Base-by-base conservation (phyloP, 2,113 vertebrate species). In the Cynopterus brachyotis region DNA sequence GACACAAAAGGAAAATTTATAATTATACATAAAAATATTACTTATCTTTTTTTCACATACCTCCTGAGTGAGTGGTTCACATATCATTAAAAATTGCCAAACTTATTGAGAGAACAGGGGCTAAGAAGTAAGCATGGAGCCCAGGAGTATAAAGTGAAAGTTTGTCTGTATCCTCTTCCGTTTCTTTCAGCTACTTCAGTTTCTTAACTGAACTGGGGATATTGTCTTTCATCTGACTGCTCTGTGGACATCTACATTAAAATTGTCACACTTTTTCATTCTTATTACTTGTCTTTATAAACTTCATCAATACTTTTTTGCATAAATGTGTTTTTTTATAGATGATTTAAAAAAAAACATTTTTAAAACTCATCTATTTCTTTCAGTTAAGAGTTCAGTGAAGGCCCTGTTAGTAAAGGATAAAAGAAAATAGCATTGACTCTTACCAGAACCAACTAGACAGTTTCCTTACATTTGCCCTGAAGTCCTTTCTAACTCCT, bases 1-100 rank as follows among this genome's bases (percentile, higher is more conserved):
- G 30, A 94, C 4, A 30, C 11, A 81, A 70, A 40, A 0, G 13
- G 47, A 12, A 78, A 50, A n/a, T 72, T 87, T 88, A 45, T 55
- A 94, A 91, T 50, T 87, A 6, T 50, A 2, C 16, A 37, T 92
- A 80, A 66, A 94, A 93, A 12, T 96, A 97, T 95, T 87, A 89
- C 55, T 64, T 88, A 60, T 69, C 67, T 60, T 83, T 66, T 91
- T 53, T 32, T 92, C n/a, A 95, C 9, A 0, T 92, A 45, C 37
- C 64, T 1, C 17, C 91, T 11, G 10, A 69, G 76, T 11, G 10
- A 69, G 76, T 91, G 69, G 17, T 73, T 35, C 37, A 40, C 8
- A 17, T 66, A 70, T 80, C 80, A 96, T 17, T 91, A 35, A 94
- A 97, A 87, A 15, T 47, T 86, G 26, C 35, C 55, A 72, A 84